These are phyloP conservation scores for Chaetorhynchus papuensis DNA, from an alignment of 2,113 vertebrate species.

Conservation along the genomic window DNA sequence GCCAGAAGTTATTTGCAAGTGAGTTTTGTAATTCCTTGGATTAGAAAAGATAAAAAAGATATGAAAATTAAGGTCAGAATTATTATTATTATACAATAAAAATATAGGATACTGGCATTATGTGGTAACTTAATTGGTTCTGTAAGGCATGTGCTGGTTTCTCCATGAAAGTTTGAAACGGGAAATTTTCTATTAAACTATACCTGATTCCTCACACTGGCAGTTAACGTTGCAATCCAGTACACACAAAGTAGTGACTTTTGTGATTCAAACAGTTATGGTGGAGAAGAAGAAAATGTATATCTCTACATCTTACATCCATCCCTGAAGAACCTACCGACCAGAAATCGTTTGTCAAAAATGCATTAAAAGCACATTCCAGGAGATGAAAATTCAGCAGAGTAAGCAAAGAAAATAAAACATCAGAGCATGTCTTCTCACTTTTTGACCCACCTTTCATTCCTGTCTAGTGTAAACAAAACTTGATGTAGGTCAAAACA, in stretches of 20 bases:
- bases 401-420: not conserved
- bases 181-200: not conserved
- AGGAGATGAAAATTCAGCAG: not conserved
- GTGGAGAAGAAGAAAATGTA: not conserved
- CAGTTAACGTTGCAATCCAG: not conserved
- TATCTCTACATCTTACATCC: not conserved
- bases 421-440: not conserved
- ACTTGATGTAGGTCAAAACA: not conserved
- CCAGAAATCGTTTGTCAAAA: not conserved
- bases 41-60: not conserved
- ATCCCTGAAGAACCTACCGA: not conserved
- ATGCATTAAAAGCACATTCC: not conserved
- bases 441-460: not conserved
- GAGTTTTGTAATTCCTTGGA: not conserved
- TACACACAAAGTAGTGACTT: not conserved
- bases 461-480: not conserved
- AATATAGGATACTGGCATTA: not conserved
- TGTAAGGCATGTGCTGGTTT: not conserved
- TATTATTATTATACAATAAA: not conserved
- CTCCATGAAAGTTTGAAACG: not conserved
- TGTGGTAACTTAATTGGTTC: not conserved
- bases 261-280: not conserved
- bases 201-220: not conserved
- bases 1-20: not conserved
- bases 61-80: not conserved